Base-by-base conservation (phyloP, 2,888 invertebrate species). In the Molorchus minor region DNA sequence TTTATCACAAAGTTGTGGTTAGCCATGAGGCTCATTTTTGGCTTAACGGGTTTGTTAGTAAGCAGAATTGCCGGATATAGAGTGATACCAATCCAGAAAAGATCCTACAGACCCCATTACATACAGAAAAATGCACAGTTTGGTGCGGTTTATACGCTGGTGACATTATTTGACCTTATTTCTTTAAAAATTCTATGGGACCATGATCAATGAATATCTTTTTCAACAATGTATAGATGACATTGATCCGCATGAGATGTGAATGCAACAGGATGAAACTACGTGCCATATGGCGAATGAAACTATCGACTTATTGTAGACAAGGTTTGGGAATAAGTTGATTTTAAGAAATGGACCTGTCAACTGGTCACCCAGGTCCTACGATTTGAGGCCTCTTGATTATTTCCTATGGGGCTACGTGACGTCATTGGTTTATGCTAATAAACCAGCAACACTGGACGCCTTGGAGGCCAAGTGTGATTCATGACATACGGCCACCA, bases 21-120 rank as follows among this genome's bases (percentile, higher is more conserved):
- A 36, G 36, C n/a, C 5, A 36, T 36, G n/a, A 36, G 36, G 36
- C 20, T 17, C 43, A 43, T 15, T 13, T 43, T 43, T 43, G 43
- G 43, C 43, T 43, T 15, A 43, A 43, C n/a, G 16, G 17, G n/a
- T 43, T 30, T 12, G 21, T 12, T 29, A 16, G 13, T 21, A 12
- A 29, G 25, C 3, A 25, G 25, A 25, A 25, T 25, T 25, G 25
- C n/a, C n/a, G n/a, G n/a, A n/a, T n/a, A n/a, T n/a, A n/a, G n/a
- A n/a, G n/a, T n/a, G n/a, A n/a, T n/a, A n/a, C n/a, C n/a, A n/a
- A n/a, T n/a, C n/a, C n/a, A n/a, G n/a, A n/a, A n/a, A n/a, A 4
- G 10, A 30, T 25, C 25, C 25, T 25, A 25, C 25, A 25, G 25
- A 25, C 8, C 25, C 3, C 25, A 25, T 25, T 25, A 25, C 25